These are phyloP conservation scores for Oxyruncus cristatus DNA, from an alignment of 2,113 vertebrate species.

Conservation along the genomic window DNA sequence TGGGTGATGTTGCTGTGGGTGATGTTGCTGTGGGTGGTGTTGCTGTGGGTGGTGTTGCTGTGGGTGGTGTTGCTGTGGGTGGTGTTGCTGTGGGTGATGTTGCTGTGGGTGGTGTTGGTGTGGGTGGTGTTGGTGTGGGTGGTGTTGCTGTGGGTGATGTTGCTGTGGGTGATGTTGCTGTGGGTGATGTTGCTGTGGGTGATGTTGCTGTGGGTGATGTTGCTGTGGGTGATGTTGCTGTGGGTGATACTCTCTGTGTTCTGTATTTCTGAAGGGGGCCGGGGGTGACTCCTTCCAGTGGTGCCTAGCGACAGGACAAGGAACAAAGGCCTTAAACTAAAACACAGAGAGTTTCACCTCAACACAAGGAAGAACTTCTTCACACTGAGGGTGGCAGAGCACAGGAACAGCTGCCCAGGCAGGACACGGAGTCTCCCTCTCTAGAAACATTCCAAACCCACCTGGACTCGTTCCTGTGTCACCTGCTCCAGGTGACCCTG, in stretches of 20 bases:
- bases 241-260: fast-evolving
- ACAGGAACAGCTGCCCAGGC: not conserved
- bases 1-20: not conserved
- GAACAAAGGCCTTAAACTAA: not conserved
- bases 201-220: not conserved
- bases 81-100: not conserved
- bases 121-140: not conserved
- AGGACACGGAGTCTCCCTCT: too few species aligned
- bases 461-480: not conserved
- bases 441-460: not conserved
- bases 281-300: too few species aligned
- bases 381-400: not conserved
- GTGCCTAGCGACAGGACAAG: not conserved
- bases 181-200: not conserved
- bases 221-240: not conserved
- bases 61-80: too few species aligned
- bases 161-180: not conserved
- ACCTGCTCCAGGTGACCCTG: too few species aligned
- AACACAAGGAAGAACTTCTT: not conserved
- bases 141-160: not conserved
- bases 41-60: too few species aligned
- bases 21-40: too few species aligned
- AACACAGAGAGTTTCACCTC: not conserved
- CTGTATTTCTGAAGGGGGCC: not conserved
- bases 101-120: too few species aligned